Base-by-base conservation (phyloP, 2,113 vertebrate species). In the Ifrita kowaldi region DNA sequence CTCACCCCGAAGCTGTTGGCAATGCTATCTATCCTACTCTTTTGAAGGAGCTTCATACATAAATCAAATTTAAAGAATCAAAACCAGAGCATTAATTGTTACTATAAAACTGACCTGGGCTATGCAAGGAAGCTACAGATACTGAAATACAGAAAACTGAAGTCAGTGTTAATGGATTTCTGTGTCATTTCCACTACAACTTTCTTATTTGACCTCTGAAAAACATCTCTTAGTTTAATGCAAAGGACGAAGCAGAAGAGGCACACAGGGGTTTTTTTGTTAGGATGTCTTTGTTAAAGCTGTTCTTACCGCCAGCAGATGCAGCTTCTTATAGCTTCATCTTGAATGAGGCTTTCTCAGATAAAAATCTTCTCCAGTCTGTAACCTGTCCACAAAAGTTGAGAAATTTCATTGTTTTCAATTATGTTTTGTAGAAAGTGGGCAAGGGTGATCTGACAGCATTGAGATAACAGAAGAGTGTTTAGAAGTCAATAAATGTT, bases 401-500 rank as follows among this genome's bases (percentile, higher is more conserved):
- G 39, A 90, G 60, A 78, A 84, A 94, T 56, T 35, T 80, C 91
- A 91, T 93, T 97, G 87, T 95, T 97, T 95, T 94, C 52, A 79
- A 93, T 68, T 93, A 82, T 30, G 52, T 63, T 93, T 87, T 82
- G 57, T 17, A 5, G 63, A 94, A 87, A 82, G 39, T 18, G 24
- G 47, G 63, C 84, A 91, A 90, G 62, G 49, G 73, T 84, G 52
- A 92, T 84, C 79, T 89, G 80, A 94, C 91, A 93, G 53, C 37
- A 7, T 62, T 35, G 13, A 89, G 90, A 88, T 96, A 96, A 95
- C 19, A 0, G 37, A 87, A 65, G 32, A 73, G n/a, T 67, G 32
- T 63, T 95, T 95, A 94, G 80, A 96, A 97, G 47, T 81, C 94
- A 96, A 70, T 95, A 94, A 76, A 55, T 39, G 64, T 78, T 81